Percentiles rank a stretch among this genome's conserved stretches.
Conservation (phyloP, 1,140 invertebrate genomes). For the Drosophila pachea region DNA sequence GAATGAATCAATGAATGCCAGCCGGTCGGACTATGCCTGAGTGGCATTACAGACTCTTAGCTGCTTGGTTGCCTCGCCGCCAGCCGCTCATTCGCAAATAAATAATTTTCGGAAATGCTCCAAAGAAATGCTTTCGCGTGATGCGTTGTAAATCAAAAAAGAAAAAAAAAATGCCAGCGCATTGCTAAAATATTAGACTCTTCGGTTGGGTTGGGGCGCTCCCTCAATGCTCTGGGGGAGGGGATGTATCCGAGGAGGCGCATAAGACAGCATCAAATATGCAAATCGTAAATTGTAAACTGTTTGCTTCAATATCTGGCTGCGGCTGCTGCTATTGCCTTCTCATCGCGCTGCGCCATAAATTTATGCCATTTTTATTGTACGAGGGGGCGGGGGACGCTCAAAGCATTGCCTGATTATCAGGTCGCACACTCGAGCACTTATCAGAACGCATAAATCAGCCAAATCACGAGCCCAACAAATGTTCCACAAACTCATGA, state of each 20-base stretch:
- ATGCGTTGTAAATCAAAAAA: conserved; percentile 63
- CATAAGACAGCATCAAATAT: conserved; percentile 59
- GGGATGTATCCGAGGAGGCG: conserved; percentile 1
- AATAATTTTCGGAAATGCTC: conserved; percentile 55
- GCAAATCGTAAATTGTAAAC: conserved; percentile 39
- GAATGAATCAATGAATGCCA: conserved; percentile 61
- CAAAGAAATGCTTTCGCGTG: conserved; percentile 33
- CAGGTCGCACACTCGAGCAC: conserved; percentile 42
- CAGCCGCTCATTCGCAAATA: conserved; percentile 41
- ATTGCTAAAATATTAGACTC: conserved; percentile 55
- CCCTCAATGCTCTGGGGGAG: conserved; percentile 5
- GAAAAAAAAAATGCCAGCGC: conserved; percentile 38
- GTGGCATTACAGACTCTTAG: conserved; percentile 40
- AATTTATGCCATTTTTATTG: conserved; percentile 30
- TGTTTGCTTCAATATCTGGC: conserved; percentile 27
- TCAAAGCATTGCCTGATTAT: conserved; percentile 49
- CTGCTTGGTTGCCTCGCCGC: conserved; percentile 10
- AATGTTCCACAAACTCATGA: conserved; percentile 62
- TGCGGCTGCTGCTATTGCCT: conserved; percentile 24
- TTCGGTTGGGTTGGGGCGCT: not conserved
- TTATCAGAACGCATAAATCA: conserved; percentile 68
- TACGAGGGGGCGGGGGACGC: not conserved
- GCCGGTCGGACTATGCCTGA: conserved; percentile 34
- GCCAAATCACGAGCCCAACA: conserved; percentile 65
- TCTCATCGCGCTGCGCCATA: conserved; percentile 36